Conservation (phyloP, 2,888 invertebrate genomes). For the Rhamnusium bicolor region DNA sequence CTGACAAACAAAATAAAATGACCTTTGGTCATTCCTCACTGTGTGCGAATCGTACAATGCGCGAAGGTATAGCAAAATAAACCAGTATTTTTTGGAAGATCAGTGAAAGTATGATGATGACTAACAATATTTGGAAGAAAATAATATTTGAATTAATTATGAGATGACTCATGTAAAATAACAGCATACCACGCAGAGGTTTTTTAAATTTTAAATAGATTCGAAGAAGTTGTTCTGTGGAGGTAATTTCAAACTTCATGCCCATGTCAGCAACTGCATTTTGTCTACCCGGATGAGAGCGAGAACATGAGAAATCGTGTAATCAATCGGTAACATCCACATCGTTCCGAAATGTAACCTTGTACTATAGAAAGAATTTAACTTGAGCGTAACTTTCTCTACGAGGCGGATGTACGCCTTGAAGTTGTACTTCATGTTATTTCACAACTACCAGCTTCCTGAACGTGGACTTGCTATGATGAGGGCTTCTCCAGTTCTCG, state of each 20-base stretch:
- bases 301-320: neutral
- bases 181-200: neutral
- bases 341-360: neutral
- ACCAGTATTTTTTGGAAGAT: too few relatives aligned
- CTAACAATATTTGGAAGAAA: neutral
- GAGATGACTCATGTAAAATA: neutral
- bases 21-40: too few relatives aligned
- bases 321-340: neutral
- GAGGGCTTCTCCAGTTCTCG: constrained; percentile 9
- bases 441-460: neutral
- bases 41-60: too few relatives aligned
- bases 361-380: constrained; percentile 23
- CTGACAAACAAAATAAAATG: too few relatives aligned
- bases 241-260: neutral
- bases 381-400: constrained; percentile 17
- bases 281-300: constrained; percentile 7
- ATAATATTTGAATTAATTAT: neutral
- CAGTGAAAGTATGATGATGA: neutral
- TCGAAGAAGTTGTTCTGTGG: neutral
- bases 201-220: neutral
- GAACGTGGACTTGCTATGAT: neutral
- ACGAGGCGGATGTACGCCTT: neutral
- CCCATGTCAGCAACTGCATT: neutral
- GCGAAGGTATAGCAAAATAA: too few relatives aligned
- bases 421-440: neutral